These are phyloP conservation scores for Nannoperca australis DNA, from an alignment of 2,797 vertebrate genomes.

Conservation along the genomic window DNA sequence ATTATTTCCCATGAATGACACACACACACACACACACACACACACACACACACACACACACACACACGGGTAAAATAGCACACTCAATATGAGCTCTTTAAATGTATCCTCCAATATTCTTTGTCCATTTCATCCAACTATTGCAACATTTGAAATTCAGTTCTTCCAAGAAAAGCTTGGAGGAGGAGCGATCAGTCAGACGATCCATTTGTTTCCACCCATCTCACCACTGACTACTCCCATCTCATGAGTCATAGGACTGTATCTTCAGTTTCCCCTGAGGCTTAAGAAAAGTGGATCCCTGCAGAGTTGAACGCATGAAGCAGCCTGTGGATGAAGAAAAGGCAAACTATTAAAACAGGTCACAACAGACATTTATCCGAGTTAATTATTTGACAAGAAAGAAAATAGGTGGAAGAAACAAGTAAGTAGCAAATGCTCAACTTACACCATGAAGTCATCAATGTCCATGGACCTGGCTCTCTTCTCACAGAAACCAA, in stretches of 20 bases:
- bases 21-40: too few relatives aligned
- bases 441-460: constrained; percentile 95
- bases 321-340: constrained; percentile 87
- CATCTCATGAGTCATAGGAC: too few relatives aligned
- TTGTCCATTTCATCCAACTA: constrained; percentile 17
- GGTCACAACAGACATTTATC: background rate
- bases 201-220: background rate
- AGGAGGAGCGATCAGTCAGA: background rate
- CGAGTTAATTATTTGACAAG: background rate
- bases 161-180: background rate
- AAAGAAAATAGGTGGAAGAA: too few relatives aligned
- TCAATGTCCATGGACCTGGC: constrained; percentile 97
- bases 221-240: background rate
- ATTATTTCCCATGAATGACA: too few relatives aligned
- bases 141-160: constrained; percentile 13
- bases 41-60: too few relatives aligned
- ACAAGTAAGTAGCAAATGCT: background rate
- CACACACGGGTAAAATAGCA: constrained; percentile 17
- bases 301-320: constrained; percentile 97
- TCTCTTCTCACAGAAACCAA: constrained; percentile 91
- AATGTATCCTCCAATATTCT: constrained; percentile 7
- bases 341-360: too few relatives aligned
- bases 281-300: constrained; percentile 93
- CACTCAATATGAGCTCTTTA: constrained; percentile 73
- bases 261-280: background rate